Conservation (phyloP, 2,113 vertebrate genomes). For the Mesoclemmys tuberculata region DNA sequence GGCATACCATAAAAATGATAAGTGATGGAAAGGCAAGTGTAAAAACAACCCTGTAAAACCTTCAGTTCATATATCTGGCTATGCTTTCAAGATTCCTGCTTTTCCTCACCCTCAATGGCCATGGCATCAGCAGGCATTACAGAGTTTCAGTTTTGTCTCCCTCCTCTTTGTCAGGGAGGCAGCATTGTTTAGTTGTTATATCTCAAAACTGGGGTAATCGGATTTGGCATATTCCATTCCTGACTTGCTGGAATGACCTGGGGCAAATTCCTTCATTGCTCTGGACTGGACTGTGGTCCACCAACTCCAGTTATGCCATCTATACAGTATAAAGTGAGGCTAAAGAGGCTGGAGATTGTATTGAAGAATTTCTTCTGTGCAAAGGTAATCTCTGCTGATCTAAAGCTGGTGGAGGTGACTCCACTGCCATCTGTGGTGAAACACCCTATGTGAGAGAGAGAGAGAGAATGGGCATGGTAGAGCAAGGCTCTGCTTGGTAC, state of each 20-base stretch:
- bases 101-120: not conserved
- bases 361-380: not conserved
- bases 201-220: not conserved
- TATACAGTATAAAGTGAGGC: not conserved
- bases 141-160: not conserved
- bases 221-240: not conserved
- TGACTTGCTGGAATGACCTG: not conserved
- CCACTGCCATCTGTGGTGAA: not conserved
- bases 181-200: not conserved
- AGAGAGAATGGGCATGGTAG: too few species aligned
- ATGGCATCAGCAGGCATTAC: not conserved
- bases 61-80: not conserved
- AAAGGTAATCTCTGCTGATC: not conserved
- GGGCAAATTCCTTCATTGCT: not conserved
- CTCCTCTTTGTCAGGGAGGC: not conserved
- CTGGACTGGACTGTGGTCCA: not conserved
- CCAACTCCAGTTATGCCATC: not conserved
- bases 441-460: too few species aligned
- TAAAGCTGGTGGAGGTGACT: not conserved
- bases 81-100: not conserved
- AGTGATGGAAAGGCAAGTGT: conserved; percentile 87
- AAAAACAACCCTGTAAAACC: not conserved
- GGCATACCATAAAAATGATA: conserved; percentile 88
- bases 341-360: not conserved
- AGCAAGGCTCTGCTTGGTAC: too few species aligned